Evolutionary conservation across 2,113 vertebrate species (phyloP), one percentile per base, ranked within the genome.

Genomic region (Callionymus lyra): DNA sequence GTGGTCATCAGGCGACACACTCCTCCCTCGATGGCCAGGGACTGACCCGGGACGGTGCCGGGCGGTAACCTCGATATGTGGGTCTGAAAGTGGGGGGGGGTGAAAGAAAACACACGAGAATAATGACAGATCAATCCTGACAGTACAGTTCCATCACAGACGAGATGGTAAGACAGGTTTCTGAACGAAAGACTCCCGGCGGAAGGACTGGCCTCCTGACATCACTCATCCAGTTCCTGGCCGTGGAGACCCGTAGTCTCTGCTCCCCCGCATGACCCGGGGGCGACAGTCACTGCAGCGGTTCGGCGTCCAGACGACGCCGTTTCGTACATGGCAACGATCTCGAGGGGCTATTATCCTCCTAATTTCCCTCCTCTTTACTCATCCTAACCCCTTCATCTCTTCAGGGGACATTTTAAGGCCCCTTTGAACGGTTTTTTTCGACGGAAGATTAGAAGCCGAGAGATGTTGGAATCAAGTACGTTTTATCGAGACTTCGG

Each of bases 61-160:
- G 93, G 90, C 59, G 95, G 94, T 63, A 99, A 87, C 77, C 95
- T 90, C 57, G 95, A 99, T 86, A 99, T 99, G 81, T 95, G 95
- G 48, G 95, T 97, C 95, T 98, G 35, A 35, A 35, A n/a, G 12
- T 37, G 4, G 35, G 13, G 13, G 14, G 14, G 12, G 1, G 14
- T 35, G 34, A 35, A 9, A 14, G 6, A 37, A 15, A 37, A 37
- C 12, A n/a, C n/a, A n/a, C n/a, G n/a, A 27, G 4, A 27, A 27
- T 27, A 8, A 27, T 27, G 16, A 1, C 12, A 31, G n/a, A 12
- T 12, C 8, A 41, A 27, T 13, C 2, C 1, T n/a, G 2, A 9
- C 15, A 36, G 10, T 12, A 21, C 9, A 14, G 4, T 12, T 41
- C 9, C 5, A 31, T 10, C n/a, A 10, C 11, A 14, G 40, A 41